These are phyloP conservation scores for Corapipo altera DNA, from an alignment of 2,113 vertebrate species.

Conservation along the genomic window DNA sequence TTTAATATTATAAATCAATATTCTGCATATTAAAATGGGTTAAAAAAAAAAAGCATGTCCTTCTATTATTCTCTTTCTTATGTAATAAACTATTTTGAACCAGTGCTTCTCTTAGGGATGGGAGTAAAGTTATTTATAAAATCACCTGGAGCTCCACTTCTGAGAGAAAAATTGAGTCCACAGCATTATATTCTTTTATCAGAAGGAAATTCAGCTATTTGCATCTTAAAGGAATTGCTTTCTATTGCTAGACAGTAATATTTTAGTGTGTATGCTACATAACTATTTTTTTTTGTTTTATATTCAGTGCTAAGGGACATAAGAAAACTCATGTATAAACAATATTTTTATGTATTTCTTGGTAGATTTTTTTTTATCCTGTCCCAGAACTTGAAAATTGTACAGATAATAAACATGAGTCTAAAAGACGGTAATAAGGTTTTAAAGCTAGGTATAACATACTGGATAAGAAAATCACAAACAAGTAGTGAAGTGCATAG, in stretches of 20 bases:
- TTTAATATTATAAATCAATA: neutral
- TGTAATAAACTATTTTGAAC: neutral
- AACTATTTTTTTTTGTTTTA: neutral
- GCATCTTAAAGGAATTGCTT: neutral
- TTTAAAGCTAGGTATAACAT: neutral
- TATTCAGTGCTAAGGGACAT: neutral
- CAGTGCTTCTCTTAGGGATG: neutral
- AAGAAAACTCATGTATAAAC: neutral
- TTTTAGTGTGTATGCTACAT: neutral
- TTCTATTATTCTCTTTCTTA: neutral
- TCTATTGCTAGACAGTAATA: neutral
- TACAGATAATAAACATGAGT: neutral
- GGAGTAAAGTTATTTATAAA: neutral
- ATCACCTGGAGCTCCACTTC: neutral
- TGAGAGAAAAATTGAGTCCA: neutral
- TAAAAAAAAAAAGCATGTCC: neutral
- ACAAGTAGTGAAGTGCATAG: neutral
- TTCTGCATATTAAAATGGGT: neutral
- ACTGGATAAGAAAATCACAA: neutral
- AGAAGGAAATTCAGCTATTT: neutral
- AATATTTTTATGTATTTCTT: neutral
- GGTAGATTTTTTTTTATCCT: neutral
- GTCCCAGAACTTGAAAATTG: neutral
- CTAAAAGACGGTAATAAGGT: neutral
- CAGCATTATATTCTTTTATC: neutral